Evolutionary conservation across 2,113 vertebrate species (phyloP).

Genomic region (Pangasianodon gigas): DNA sequence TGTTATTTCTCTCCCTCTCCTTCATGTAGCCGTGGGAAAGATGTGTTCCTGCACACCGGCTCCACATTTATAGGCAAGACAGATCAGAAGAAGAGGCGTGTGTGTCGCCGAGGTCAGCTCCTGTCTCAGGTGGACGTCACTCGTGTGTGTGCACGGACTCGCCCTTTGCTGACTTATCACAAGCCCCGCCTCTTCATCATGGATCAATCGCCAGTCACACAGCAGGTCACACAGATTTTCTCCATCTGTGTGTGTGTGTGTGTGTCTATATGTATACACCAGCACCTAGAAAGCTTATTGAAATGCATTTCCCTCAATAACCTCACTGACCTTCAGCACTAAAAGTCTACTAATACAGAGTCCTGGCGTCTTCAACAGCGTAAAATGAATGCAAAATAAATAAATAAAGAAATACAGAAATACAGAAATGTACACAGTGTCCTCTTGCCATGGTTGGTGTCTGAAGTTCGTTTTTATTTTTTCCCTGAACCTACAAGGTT

Average conservation of each 20-base stretch:
- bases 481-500: neutral
- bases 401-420: no score
- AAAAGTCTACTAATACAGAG: neutral
- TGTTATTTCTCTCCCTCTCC: neutral
- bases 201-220: slow-evolving; percentile 62
- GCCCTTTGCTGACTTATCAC: slow-evolving; percentile 83
- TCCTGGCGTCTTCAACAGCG: neutral
- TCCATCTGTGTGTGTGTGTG: neutral
- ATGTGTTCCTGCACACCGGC: slow-evolving; percentile 65
- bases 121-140: slow-evolving; percentile 66
- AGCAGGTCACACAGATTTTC: slow-evolving; percentile 28
- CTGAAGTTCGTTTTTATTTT: neutral
- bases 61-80: slow-evolving; percentile 71
- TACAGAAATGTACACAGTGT: neutral
- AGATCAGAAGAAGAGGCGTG: slow-evolving; percentile 78
- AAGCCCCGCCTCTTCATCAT: slow-evolving; percentile 84
- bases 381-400: neutral
- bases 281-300: neutral
- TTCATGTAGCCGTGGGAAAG: neutral
- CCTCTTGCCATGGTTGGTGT: neutral
- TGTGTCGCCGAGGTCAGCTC: slow-evolving; percentile 68
- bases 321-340: neutral
- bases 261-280: neutral
- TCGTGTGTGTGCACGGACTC: slow-evolving; percentile 83
- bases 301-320: neutral